Conservation (phyloP, 2,113 vertebrate genomes). For the Rutilus rutilus region DNA sequence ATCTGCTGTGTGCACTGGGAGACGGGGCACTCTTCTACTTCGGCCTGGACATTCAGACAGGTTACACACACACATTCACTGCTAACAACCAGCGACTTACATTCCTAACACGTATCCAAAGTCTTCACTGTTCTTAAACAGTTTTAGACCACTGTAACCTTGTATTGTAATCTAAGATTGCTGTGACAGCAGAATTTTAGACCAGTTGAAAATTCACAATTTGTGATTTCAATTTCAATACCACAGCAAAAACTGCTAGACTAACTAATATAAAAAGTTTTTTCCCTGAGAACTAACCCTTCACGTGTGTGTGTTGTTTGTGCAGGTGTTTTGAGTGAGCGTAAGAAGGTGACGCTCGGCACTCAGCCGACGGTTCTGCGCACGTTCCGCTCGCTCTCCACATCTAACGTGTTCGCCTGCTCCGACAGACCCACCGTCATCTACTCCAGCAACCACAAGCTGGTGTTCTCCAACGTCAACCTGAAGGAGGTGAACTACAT, state of each 20-base stretch:
- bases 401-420: conserved; percentile 97
- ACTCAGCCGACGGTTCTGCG: conserved; percentile 96
- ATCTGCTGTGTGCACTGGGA: conserved; percentile 95
- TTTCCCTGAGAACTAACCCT: no score
- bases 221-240: not conserved
- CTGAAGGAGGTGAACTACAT: conserved; percentile 99
- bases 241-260: not conserved
- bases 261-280: no score
- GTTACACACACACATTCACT: conserved; percentile 57
- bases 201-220: not conserved
- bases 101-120: no score
- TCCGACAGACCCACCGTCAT: conserved; percentile 98
- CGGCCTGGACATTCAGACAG: conserved; percentile 90
- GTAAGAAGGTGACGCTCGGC: conserved; percentile 97
- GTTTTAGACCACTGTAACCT: not conserved
- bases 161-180: not conserved
- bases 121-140: not conserved
- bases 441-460: conserved; percentile 99
- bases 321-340: conserved; percentile 88
- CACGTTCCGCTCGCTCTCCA: conserved; percentile 96
- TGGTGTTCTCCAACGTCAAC: conserved; percentile 99
- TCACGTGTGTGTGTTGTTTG: not conserved
- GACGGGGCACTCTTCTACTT: conserved; percentile 99
- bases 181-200: not conserved
- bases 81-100: no score